phyloP scores from a whole-genome alignment of 1,140 invertebrate genomes.

The Eurosta solidaginis region DNA sequence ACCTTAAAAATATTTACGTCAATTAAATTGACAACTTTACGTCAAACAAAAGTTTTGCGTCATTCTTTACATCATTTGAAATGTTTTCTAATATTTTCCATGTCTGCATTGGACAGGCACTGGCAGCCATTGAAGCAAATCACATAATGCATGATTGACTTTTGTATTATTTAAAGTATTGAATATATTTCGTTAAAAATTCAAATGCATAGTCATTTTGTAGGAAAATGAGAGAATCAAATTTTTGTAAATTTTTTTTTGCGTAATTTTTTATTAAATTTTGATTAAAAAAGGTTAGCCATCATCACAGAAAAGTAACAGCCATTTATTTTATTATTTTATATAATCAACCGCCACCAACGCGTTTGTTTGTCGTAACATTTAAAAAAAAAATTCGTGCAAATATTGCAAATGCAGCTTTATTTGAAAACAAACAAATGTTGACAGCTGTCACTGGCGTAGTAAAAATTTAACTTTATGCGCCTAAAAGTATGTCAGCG shows the following conservation, averaged over 20 bases:
- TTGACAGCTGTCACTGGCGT: not conserved
- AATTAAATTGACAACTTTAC: not conserved
- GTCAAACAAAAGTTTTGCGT: not conserved
- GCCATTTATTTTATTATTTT: too few relatives aligned
- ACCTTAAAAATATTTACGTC: not conserved
- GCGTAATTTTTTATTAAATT: too few relatives aligned
- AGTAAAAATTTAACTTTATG: not conserved
- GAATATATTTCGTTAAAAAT: too few relatives aligned
- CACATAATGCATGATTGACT: too few relatives aligned
- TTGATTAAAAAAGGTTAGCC: too few relatives aligned
- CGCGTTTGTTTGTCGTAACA: not conserved
- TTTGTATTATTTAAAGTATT: too few relatives aligned
- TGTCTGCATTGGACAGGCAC: not conserved
- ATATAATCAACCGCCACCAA: not conserved
- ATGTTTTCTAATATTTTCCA: not conserved
- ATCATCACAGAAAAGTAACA: too few relatives aligned
- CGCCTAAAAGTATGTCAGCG: conserved; percentile 8
- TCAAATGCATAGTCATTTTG: too few relatives aligned
- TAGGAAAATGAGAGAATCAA: too few relatives aligned
- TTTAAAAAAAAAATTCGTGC: not conserved
- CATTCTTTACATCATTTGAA: not conserved
- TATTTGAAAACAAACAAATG: not conserved
- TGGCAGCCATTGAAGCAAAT: too few relatives aligned
- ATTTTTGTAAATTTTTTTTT: too few relatives aligned
- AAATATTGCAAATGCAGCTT: not conserved